Percentiles rank a stretch among this genome's conserved stretches.
Conservation (phyloP, 2,888 invertebrate species). For the Pyrrhosoma nymphula region DNA sequence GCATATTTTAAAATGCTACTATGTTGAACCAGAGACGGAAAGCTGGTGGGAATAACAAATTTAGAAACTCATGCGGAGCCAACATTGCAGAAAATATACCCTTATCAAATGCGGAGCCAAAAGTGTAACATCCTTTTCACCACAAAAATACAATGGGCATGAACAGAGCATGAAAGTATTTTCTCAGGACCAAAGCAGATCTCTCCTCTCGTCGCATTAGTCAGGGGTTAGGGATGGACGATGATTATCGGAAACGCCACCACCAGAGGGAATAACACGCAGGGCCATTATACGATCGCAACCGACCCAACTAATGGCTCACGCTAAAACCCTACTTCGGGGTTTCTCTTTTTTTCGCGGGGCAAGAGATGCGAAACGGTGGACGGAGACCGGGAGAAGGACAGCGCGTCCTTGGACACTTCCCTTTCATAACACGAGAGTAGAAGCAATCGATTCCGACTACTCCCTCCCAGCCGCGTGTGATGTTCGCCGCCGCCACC, state of each 20-base stretch:
- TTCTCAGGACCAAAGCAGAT: background rate
- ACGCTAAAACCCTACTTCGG: background rate
- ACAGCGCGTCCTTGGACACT: conserved; percentile 44
- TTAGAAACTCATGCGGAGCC: background rate
- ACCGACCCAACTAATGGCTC: background rate
- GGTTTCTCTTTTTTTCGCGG: background rate
- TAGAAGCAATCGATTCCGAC: conserved; percentile 64
- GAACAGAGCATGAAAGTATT: background rate
- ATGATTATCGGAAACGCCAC: background rate
- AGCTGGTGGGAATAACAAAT: no score
- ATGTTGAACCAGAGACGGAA: no score
- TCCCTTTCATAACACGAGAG: conserved; percentile 57
- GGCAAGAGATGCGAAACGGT: background rate
- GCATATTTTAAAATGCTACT: no score
- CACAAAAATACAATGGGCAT: background rate
- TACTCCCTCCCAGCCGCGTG: background rate
- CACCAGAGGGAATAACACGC: background rate
- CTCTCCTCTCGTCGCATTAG: background rate
- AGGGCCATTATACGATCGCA: background rate
- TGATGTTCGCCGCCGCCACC: conserved; percentile 59
- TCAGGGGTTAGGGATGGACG: background rate
- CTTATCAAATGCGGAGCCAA: background rate
- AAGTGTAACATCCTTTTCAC: background rate
- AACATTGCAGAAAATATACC: background rate
- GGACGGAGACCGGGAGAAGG: background rate